Base-by-base conservation (phyloP, 2,888 invertebrate species). In the Hypercompe scribonia region DNA sequence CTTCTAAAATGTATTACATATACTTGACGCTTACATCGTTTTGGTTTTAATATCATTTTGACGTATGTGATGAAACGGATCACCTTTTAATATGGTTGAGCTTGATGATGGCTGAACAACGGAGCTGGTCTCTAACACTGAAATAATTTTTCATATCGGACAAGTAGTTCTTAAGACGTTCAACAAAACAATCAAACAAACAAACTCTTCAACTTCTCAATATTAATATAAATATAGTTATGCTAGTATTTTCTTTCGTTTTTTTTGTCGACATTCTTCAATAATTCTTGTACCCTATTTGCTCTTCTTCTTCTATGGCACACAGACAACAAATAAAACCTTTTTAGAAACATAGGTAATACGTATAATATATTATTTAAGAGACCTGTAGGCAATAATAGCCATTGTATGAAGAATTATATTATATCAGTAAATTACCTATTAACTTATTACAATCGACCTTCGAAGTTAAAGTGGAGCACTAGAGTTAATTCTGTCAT, bases 1-100 rank as follows among this genome's bases (percentile, higher is more conserved):
- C 82, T 84, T 82, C 80, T 78, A 79, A 85, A 84, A 85, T 84
- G 81, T 81, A 82, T 85, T 67, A 84, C 64, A 65, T 34, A 42
- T 36, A 65, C 63, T 13, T 34, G 79, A 80, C 80, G 72, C 72
- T 82, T 73, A 80, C 78, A 75, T 80, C 76, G 71, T 81, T 84
- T 76, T 63, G 68, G 80, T 75, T 84, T 84, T 84, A 84, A 81
- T 81, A 78, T 71, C 24, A 61, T 61, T 61, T 31, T 61, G 31
- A 31, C 31, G 58, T 15, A 11, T 3, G 11, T 54, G 50, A 54
- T 54, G 50, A 54, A n/a, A n/a, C 3, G 10, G 11, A 2, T 1
- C 50, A n/a, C 24, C 50, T 3, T 24, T n/a, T 50, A 50, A 50
- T 50, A 50, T 50, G n/a, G 50, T n/a, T 54, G n/a, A 54, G 50